phyloP scores from a whole-genome alignment of 1,140 invertebrate species.

The Artemia franciscana region DNA sequence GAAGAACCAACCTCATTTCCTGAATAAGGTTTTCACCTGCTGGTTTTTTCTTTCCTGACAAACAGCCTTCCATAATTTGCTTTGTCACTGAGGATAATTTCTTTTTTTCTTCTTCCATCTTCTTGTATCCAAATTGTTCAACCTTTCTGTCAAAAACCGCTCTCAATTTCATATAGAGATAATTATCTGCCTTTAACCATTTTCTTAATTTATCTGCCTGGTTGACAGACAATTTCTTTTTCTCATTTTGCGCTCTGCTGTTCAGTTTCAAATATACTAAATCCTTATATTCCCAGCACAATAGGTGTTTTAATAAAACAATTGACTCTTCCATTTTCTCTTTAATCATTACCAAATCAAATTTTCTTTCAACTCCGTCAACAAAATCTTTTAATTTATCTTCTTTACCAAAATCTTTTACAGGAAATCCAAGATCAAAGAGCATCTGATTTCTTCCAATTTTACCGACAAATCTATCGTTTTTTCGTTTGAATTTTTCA shows the following conservation, averaged over 20 bases:
- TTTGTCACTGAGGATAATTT: no score
- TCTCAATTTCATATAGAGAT: slow-evolving; percentile 2
- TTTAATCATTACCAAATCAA: slow-evolving; percentile 27
- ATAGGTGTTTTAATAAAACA: slow-evolving; percentile 22
- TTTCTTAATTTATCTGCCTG: background rate
- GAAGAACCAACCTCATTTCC: no score
- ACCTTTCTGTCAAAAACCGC: background rate
- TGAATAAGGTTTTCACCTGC: no score
- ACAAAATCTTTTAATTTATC: slow-evolving; percentile 13
- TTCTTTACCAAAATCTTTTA: slow-evolving; percentile 12
- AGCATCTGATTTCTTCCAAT: background rate
- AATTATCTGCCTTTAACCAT: slow-evolving; percentile 3
- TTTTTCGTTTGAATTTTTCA: background rate
- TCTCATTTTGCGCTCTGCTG: slow-evolving; percentile 11
- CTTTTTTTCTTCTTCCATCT: background rate
- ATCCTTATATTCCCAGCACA: slow-evolving; percentile 26
- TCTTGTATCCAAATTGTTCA: background rate
- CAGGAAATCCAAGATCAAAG: background rate
- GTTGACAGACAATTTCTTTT: background rate
- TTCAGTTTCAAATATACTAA: slow-evolving; percentile 22
- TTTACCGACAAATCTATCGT: background rate
- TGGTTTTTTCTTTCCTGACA: no score
- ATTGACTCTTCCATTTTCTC: slow-evolving; percentile 29
- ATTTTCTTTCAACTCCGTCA: slow-evolving; percentile 19
- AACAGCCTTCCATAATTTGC: no score